These are phyloP conservation scores for Australoheros scitulus DNA, from an alignment of 2,113 vertebrate species.

Conservation along the genomic window DNA sequence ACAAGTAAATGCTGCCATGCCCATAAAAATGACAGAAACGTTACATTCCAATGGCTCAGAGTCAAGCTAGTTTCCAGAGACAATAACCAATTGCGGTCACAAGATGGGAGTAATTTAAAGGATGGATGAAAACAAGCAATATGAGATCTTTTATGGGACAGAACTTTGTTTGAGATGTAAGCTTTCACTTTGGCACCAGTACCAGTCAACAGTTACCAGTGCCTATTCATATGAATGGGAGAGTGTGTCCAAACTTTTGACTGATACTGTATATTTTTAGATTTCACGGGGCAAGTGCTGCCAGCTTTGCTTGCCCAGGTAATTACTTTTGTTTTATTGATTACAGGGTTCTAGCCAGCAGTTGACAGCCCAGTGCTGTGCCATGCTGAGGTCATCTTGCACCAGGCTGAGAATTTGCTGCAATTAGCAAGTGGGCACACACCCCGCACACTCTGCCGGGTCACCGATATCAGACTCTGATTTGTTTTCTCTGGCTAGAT, in stretches of 20 bases:
- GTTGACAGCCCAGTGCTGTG: too few species aligned
- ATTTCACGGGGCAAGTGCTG: background rate
- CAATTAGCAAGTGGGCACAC: too few species aligned
- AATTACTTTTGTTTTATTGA: background rate
- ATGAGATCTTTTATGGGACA: too few species aligned
- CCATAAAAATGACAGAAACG: background rate
- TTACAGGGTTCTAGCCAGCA: too few species aligned
- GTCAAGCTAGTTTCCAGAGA: background rate
- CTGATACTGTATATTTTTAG: background rate
- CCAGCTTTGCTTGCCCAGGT: accelerated
- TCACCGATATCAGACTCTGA: too few species aligned
- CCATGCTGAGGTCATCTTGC: too few species aligned
- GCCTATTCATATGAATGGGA: too few species aligned
- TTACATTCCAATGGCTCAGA: background rate
- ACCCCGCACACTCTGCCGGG: too few species aligned
- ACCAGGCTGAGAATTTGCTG: too few species aligned
- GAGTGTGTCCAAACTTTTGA: too few species aligned
- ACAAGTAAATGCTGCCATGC: background rate
- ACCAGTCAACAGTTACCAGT: too few species aligned
- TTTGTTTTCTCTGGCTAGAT: too few species aligned
- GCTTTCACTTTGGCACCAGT: background rate
- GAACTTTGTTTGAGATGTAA: background rate
- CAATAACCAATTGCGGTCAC: background rate
- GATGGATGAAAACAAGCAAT: background rate
- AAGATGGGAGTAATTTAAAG: background rate